These are phyloP conservation scores for Semotilus atromaculatus DNA, from an alignment of 2,797 vertebrate species.

Conservation along the genomic window DNA sequence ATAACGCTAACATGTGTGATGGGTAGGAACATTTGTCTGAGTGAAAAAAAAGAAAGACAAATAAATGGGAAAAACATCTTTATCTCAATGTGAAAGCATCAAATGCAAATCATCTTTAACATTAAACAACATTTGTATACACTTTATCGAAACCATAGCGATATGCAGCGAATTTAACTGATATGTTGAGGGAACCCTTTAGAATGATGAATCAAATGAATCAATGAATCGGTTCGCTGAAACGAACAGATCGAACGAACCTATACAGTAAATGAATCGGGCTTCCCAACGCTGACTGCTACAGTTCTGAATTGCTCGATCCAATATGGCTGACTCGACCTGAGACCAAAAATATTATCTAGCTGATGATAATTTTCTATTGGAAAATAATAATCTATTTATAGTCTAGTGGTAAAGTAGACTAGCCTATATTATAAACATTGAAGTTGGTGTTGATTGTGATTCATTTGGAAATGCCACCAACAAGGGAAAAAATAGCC, in stretches of 20 bases:
- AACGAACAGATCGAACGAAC: not conserved
- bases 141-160: not conserved
- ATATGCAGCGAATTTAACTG: not conserved
- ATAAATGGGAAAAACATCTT: too few relatives aligned
- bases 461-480: not conserved
- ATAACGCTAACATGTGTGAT: not conserved
- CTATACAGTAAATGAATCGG: conserved; percentile 7
- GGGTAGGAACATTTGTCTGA: not conserved
- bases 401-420: not conserved
- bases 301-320: conserved; percentile 22
- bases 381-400: not conserved
- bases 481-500: not conserved
- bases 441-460: not conserved
- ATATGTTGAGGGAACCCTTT: not conserved
- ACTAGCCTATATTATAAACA: not conserved
- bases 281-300: not conserved
- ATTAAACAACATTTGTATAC: not conserved
- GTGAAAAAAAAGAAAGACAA: accelerated
- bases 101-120: not conserved
- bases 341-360: not conserved
- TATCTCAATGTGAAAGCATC: not conserved
- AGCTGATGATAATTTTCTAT: not conserved
- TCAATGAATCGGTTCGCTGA: not conserved
- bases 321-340: conserved; percentile 64
- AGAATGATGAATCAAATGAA: not conserved